Base-by-base conservation (phyloP, 2,113 vertebrate species). In the Ornithorhynchus anatinus region DNA sequence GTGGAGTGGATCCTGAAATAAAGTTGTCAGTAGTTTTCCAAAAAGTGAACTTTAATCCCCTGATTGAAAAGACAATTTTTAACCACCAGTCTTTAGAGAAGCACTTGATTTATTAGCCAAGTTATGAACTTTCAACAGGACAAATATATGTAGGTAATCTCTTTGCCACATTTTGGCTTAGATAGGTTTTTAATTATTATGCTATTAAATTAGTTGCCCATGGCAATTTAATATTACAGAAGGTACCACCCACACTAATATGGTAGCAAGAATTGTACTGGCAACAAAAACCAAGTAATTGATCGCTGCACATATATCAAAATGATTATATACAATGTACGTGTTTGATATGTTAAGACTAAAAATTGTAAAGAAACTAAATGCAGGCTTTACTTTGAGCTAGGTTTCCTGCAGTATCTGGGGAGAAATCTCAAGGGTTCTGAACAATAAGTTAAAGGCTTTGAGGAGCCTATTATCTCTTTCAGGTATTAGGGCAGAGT, bases 21-120 rank as follows among this genome's bases (percentile, higher is more conserved):
- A 54, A 31, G 45, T 31, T 39, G 71, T 38, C 53, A 27, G 80
- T 77, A 60, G 66, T 77, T 84, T 82, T 77, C 78, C 80, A 81
- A 53, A 19, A 39, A 35, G 32, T 56, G 63, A 75, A 40, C 63
- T 27, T 8, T 29, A 69, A 52, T 32, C 56, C 59, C 43, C 25
- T 38, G 19, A 25, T 59, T 47, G 39, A 51, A 77, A 59, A 60
- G 31, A 57, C 51, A 43, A 51, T 48, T 19, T 59, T 60, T 60
- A 64, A 29, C 45, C 73, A 25, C n/a, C 59, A 22, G 12, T n/a
- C 78, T 63, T 57, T 43, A 59, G 69, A 72, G 67, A 72, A 72
- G 31, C 13, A 66, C 19, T n/a, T n/a, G 44, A 52, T 73, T 78
- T 23, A 15, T 6, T 42, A 79, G 72, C 44, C 48, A 29, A 72